A percentile compares a stretch with the other conserved stretches of the same genome.
Conservation (phyloP, 2,797 vertebrate species). For the Centropyge bicolor region DNA sequence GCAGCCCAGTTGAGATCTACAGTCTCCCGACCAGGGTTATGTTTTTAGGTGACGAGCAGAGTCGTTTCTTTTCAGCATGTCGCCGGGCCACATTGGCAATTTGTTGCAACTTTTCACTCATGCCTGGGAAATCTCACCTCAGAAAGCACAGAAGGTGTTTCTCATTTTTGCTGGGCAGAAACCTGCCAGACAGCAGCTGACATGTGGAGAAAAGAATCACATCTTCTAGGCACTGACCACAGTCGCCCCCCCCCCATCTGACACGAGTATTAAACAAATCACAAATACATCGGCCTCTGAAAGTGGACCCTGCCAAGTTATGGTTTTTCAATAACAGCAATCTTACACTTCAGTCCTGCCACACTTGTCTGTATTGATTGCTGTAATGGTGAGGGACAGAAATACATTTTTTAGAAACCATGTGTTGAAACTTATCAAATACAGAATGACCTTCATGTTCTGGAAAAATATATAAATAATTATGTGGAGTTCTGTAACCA, state of each 20-base stretch:
- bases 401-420: constrained; percentile 44
- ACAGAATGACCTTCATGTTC: not conserved
- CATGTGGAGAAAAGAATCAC: constrained; percentile 52
- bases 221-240: constrained; percentile 40
- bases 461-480: not conserved
- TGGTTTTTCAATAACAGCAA: constrained; percentile 64
- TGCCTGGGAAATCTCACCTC: constrained; percentile 45
- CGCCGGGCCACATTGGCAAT: constrained; percentile 51
- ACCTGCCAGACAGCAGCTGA: constrained; percentile 45
- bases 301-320: constrained; percentile 46
- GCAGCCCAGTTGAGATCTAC: constrained; percentile 39
- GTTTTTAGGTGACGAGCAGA: constrained; percentile 37
- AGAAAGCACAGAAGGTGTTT: constrained; percentile 54
- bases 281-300: constrained; percentile 42
- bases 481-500: too few species aligned
- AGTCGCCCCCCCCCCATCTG: constrained; percentile 24
- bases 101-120: constrained; percentile 62
- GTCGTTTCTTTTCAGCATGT: constrained; percentile 58
- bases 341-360: constrained; percentile 44
- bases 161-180: constrained; percentile 51
- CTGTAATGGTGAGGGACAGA: constrained; percentile 23
- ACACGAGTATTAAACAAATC: constrained; percentile 61
- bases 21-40: constrained; percentile 26
- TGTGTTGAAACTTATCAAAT: constrained; percentile 28
- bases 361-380: constrained; percentile 47